Percentiles rank a stretch among this genome's conserved stretches.
These are phyloP conservation scores for Tor tambroides DNA, from an alignment of 2,113 vertebrate genomes.

Conservation along the genomic window DNA sequence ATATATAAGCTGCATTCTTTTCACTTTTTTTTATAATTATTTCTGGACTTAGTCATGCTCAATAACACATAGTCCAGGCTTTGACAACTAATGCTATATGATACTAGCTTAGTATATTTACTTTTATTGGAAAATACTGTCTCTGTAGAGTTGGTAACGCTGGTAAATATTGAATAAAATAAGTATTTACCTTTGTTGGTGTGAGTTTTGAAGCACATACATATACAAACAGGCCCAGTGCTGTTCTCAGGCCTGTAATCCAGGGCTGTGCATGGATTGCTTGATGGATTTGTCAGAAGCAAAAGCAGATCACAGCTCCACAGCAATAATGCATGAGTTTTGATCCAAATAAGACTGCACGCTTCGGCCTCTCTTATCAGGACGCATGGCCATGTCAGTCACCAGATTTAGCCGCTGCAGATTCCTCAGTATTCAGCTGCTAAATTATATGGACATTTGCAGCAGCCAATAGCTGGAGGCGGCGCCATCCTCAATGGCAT, in stretches of 20 bases:
- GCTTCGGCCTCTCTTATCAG: slow-evolving; percentile 72
- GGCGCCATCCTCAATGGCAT: slow-evolving; percentile 79
- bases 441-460: slow-evolving; percentile 80
- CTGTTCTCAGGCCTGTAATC: slow-evolving; percentile 37
- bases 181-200: background rate
- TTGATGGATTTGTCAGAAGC: slow-evolving; percentile 73
- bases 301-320: slow-evolving; percentile 71
- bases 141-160: background rate
- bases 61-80: no score
- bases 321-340: slow-evolving; percentile 73
- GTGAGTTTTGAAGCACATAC: background rate
- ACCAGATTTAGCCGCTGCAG: slow-evolving; percentile 77
- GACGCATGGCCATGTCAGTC: slow-evolving; percentile 74
- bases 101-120: background rate
- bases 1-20: no score
- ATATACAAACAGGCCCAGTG: background rate
- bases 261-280: slow-evolving; percentile 66
- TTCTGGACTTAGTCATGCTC: no score
- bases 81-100: background rate
- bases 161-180: background rate
- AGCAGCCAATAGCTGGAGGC: slow-evolving; percentile 82
- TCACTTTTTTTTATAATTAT: no score
- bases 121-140: background rate
- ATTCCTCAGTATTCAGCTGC: slow-evolving; percentile 77
- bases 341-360: slow-evolving; percentile 74